phyloP scores from a whole-genome alignment of 2,797 vertebrate species.

The Saxicola maurus region DNA sequence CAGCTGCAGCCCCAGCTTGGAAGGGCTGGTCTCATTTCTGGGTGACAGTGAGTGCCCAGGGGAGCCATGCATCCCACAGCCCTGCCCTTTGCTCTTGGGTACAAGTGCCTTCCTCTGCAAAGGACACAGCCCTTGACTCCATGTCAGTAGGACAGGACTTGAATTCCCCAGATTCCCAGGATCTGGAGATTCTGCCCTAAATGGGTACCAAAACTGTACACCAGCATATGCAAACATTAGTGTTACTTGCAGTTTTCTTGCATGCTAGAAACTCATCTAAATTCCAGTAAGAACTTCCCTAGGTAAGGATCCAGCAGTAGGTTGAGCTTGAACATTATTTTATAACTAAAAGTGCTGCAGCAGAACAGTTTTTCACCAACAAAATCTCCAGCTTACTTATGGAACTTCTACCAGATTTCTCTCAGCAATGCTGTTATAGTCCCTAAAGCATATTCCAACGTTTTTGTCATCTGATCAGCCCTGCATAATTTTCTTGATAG shows the following conservation, averaged over 20 bases:
- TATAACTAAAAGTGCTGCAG: background rate
- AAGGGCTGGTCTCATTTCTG: background rate
- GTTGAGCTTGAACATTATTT: background rate
- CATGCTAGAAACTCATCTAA: background rate
- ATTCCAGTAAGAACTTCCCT: background rate
- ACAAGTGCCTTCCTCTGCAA: background rate
- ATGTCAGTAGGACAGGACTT: background rate
- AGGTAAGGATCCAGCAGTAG: background rate
- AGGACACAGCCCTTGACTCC: background rate
- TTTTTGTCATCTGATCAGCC: constrained; percentile 8
- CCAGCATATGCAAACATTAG: background rate
- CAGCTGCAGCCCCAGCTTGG: background rate
- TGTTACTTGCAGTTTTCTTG: background rate
- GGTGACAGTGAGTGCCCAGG: background rate
- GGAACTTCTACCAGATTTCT: background rate
- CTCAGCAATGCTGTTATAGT: background rate
- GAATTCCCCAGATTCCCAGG: background rate
- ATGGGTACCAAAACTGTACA: background rate
- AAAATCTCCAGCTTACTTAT: background rate
- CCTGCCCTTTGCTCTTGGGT: background rate
- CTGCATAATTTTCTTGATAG: constrained; percentile 17
- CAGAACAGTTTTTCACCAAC: background rate
- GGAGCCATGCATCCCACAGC: rapidly evolving
- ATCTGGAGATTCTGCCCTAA: background rate
- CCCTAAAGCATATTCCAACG: background rate